These are phyloP conservation scores for Halocynthia aurantium DNA, from an alignment of 23 tunicate genomes.

Conservation along the genomic window DNA sequence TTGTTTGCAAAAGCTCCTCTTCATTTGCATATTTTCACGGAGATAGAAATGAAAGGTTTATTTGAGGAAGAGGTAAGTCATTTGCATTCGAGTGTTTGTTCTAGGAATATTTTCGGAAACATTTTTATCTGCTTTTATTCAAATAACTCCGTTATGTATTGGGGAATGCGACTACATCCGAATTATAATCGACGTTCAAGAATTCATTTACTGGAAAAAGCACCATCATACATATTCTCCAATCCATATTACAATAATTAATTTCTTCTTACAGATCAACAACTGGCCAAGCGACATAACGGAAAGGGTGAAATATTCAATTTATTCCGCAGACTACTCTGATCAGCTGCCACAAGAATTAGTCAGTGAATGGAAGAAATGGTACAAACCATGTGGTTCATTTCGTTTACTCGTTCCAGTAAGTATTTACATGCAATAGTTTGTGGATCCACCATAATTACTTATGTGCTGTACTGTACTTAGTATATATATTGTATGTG, in stretches of 20 bases:
- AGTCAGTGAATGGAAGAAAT: constrained; percentile 78
- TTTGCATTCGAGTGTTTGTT: too few relatives aligned
- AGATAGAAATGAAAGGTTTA: constrained; percentile 77
- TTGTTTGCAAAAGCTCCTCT: constrained; percentile 49
- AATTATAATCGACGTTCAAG: background rate
- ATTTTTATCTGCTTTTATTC: too few relatives aligned
- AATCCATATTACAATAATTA: background rate
- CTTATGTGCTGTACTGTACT: background rate
- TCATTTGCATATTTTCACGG: constrained; percentile 90
- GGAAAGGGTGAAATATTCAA: constrained; percentile 33
- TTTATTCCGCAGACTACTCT: constrained; percentile 63
- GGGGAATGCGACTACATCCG: too few relatives aligned
- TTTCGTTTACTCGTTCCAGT: constrained; percentile 88
- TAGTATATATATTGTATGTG: background rate
- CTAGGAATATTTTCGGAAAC: too few relatives aligned
- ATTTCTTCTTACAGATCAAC: constrained; percentile 34
- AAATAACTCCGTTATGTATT: too few relatives aligned
- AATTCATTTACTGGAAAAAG: constrained; percentile 1
- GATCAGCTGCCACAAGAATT: constrained; percentile 39
- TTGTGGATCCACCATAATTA: too few relatives aligned
- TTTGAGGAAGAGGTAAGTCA: constrained; percentile 65
- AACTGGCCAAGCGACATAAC: constrained; percentile 62
- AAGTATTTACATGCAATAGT: background rate
- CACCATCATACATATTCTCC: too few relatives aligned
- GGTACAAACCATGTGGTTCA: constrained; percentile 99